A percentile compares a stretch with the other conserved stretches of the same genome.
Conservation (phyloP, 2,113 vertebrate species). For the Ictalurus furcatus region DNA sequence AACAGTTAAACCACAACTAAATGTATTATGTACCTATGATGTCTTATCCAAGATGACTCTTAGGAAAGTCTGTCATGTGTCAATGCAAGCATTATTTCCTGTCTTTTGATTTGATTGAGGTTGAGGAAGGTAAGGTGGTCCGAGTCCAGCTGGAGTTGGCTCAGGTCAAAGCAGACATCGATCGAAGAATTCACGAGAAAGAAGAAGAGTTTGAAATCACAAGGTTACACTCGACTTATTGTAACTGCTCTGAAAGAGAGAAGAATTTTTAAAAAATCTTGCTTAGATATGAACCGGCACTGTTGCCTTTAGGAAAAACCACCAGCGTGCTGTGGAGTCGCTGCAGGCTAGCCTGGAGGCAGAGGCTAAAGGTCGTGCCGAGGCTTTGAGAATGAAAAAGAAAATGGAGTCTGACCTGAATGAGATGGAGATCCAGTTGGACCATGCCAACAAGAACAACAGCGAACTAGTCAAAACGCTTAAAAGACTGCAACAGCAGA, state of each 20-base stretch:
- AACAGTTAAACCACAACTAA: not conserved
- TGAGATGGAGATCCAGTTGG: slow-evolving; percentile 67
- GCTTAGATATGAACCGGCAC: not conserved
- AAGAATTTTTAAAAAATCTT: not conserved
- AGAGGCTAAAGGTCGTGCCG: slow-evolving; percentile 69
- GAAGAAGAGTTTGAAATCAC: slow-evolving; percentile 75
- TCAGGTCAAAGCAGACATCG: slow-evolving; percentile 71
- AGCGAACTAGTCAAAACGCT: not conserved
- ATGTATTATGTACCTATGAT: not conserved
- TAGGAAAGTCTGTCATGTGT: not conserved
- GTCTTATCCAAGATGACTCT: not conserved
- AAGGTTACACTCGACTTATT: slow-evolving; percentile 53
- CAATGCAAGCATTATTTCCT: not conserved
- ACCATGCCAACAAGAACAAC: slow-evolving; percentile 55
- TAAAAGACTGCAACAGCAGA: slow-evolving; percentile 10
- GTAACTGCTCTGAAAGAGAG: not conserved
- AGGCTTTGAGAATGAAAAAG: slow-evolving; percentile 74
- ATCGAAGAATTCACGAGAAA: slow-evolving; percentile 70
- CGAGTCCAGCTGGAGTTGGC: slow-evolving; percentile 70
- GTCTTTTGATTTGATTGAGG: slow-evolving; percentile 53
- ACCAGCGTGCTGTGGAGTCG: slow-evolving; percentile 72
- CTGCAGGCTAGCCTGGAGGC: slow-evolving; percentile 77
- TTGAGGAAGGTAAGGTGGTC: slow-evolving; percentile 70
- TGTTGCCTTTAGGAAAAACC: slow-evolving; percentile 70
- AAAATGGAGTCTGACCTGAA: slow-evolving; percentile 75